Percentiles rank a stretch among this genome's conserved stretches.
phyloP scores from a whole-genome alignment of 2,888 invertebrate genomes.

The Luperina nickerlii region DNA sequence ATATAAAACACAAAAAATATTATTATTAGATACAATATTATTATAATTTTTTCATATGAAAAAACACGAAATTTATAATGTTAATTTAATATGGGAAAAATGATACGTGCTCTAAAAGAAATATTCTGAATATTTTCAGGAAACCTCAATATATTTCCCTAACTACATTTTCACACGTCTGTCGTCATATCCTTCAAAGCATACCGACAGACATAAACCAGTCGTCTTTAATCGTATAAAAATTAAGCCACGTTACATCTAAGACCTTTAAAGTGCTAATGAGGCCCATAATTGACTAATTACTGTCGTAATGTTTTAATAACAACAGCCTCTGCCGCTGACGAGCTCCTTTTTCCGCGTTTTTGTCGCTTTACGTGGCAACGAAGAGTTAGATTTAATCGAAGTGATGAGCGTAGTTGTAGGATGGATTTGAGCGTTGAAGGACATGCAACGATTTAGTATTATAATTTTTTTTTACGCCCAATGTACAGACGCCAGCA shows the following conservation, averaged over 20 bases:
- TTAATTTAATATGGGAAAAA: background rate
- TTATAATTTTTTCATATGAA: too few relatives aligned
- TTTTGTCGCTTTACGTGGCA: slow-evolving; percentile 40
- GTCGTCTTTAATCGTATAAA: slow-evolving; percentile 1
- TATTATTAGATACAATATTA: too few relatives aligned
- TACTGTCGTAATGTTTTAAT: slow-evolving; percentile 60
- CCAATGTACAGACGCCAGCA: too few relatives aligned
- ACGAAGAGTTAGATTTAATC: slow-evolving; percentile 1
- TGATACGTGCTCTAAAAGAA: background rate
- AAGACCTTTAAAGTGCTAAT: slow-evolving; percentile 54
- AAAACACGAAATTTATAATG: too few relatives aligned
- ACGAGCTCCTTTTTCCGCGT: slow-evolving; percentile 56
- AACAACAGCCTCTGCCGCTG: slow-evolving; percentile 35
- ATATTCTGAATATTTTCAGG: too few relatives aligned
- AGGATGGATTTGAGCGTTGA: background rate
- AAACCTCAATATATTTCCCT: too few relatives aligned
- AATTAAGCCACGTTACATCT: slow-evolving; percentile 9
- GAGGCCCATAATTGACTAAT: slow-evolving; percentile 47
- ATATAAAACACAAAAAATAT: too few relatives aligned
- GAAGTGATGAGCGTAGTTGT: slow-evolving; percentile 18
- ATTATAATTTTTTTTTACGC: too few relatives aligned
- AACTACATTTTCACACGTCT: background rate
- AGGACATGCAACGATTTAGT: too few relatives aligned
- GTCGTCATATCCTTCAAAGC: background rate
- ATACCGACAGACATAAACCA: background rate